phyloP scores from a whole-genome alignment of 2,113 vertebrate genomes.

The Apteryx mantelli region DNA sequence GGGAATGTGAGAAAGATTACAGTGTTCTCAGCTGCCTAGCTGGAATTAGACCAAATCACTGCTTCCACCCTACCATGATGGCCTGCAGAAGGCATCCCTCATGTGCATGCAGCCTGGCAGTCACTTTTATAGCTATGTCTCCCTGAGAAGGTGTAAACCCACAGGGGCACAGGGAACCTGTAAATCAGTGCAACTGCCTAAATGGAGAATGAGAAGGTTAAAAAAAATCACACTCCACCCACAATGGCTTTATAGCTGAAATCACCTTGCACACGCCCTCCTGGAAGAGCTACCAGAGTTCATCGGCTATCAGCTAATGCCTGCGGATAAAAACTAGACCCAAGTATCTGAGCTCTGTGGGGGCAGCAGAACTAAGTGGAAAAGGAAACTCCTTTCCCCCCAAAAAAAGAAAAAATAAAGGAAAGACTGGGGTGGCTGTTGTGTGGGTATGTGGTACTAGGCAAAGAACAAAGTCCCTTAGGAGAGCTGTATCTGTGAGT shows the following conservation, averaged over 20 bases:
- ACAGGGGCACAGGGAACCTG: neutral
- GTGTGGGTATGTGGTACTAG: neutral
- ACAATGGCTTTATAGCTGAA: neutral
- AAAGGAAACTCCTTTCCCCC: neutral
- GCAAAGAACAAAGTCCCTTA: neutral
- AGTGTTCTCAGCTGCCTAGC: neutral
- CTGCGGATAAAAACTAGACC: neutral
- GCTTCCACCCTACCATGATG: neutral
- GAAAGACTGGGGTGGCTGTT: neutral
- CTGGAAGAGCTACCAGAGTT: slow-evolving; percentile 45
- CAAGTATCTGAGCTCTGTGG: neutral
- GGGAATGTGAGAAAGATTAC: neutral
- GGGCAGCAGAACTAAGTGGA: neutral
- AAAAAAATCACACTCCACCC: neutral
- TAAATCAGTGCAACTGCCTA: neutral
- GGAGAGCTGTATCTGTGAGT: neutral
- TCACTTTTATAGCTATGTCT: neutral
- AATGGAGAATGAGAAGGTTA: neutral
- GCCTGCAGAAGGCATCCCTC: neutral
- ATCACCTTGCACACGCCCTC: slow-evolving; percentile 37
- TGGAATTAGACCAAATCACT: neutral
- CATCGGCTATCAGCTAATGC: slow-evolving; percentile 11
- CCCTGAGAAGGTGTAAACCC: neutral
- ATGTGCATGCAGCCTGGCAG: neutral
- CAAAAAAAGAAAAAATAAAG: neutral